Conservation (phyloP, 1,140 invertebrate species). For the Zaprionus gabonicus region DNA sequence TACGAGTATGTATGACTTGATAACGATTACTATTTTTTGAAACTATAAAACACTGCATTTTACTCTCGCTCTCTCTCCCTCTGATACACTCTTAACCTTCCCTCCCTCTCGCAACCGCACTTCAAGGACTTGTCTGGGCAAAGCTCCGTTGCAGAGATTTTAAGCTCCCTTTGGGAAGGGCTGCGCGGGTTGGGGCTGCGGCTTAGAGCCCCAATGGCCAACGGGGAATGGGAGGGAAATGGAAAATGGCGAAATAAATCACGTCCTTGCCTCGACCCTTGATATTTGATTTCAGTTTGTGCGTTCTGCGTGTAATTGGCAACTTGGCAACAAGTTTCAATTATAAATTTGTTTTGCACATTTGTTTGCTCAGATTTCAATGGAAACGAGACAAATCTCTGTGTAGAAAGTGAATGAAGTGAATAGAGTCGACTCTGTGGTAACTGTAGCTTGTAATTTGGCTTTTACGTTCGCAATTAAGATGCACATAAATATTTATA, state of each 20-base stretch:
- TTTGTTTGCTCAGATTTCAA: constrained; percentile 1
- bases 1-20: neutral
- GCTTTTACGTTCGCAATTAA: constrained; percentile 37
- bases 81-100: neutral
- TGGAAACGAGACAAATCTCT: neutral
- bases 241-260: constrained; percentile 5
- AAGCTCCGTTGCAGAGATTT: neutral
- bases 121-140: constrained; percentile 1
- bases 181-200: neutral
- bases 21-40: neutral
- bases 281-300: constrained; percentile 5
- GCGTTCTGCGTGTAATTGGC: constrained; percentile 10
- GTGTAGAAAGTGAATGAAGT: constrained; percentile 42
- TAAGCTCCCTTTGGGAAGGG: neutral
- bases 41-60: neutral
- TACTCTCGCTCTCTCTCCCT: neutral
- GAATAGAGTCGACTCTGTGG: constrained; percentile 11
- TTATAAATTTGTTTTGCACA: constrained; percentile 3
- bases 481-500: constrained; percentile 2
- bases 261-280: neutral
- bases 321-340: constrained; percentile 11
- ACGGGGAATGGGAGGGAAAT: neutral
- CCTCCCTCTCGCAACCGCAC: neutral
- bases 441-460: constrained; percentile 27
- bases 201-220: neutral